Evolutionary conservation across 2,888 invertebrate genomes (phyloP).

Genomic region (Lepidochitona cinerea): DNA sequence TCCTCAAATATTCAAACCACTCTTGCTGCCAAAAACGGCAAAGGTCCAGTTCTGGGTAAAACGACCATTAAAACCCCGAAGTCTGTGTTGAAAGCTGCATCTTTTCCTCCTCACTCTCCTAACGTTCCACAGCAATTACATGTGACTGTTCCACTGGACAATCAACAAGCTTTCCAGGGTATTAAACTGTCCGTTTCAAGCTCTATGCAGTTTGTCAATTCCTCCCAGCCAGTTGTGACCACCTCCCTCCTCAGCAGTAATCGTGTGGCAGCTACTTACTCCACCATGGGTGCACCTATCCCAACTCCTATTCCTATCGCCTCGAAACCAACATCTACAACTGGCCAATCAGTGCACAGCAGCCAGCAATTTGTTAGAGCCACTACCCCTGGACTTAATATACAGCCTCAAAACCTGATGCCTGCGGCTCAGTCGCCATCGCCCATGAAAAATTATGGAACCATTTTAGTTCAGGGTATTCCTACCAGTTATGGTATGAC

Average conservation of each 20-base stretch:
- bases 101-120: conserved; percentile 9
- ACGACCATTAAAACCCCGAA: conserved; percentile 47
- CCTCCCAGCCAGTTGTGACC: conserved; percentile 37
- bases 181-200: conserved; percentile 34
- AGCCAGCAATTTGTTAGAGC: neutral
- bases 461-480: conserved; percentile 49
- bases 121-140: conserved; percentile 12
- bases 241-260: conserved; percentile 27
- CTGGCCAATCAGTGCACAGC: neutral
- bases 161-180: conserved; percentile 16
- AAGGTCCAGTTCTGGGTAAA: conserved; percentile 59
- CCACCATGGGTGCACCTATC: conserved; percentile 59
- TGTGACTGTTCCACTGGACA: conserved; percentile 3
- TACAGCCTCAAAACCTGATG: conserved; percentile 36
- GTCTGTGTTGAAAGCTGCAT: conserved; percentile 8
- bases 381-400: conserved; percentile 7
- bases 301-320: conserved; percentile 62
- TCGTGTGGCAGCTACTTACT: conserved; percentile 49
- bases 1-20: conserved; percentile 63
- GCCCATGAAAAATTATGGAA: conserved; percentile 39
- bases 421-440: conserved; percentile 37
- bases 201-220: conserved; percentile 36
- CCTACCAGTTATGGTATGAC: conserved; percentile 50
- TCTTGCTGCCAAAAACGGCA: conserved; percentile 50
- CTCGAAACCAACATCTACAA: conserved; percentile 46